These are phyloP conservation scores for Drosophila cracens DNA, from an alignment of 2,888 invertebrate genomes.

Conservation along the genomic window DNA sequence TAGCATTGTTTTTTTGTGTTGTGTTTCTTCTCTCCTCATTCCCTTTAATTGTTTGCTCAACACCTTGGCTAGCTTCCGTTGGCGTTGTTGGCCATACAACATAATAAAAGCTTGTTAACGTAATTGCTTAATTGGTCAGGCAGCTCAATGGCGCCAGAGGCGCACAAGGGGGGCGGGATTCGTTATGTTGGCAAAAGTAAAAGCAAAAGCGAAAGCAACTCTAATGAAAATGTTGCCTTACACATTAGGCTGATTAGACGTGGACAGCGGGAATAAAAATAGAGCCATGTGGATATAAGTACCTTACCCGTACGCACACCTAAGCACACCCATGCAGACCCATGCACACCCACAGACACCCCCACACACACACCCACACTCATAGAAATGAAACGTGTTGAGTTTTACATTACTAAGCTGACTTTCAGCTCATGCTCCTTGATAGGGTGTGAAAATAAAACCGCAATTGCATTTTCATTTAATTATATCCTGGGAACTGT, in stretches of 20 bases:
- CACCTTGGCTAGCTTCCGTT: slow-evolving; percentile 60
- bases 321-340: too few relatives aligned
- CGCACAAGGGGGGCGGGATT: background rate
- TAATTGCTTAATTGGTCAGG: slow-evolving; percentile 77
- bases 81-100: slow-evolving; percentile 46
- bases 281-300: slow-evolving; percentile 56
- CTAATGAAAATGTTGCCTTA: slow-evolving; percentile 66
- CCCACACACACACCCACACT: background rate
- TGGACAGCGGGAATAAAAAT: slow-evolving; percentile 52
- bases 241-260: slow-evolving; percentile 70
- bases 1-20: slow-evolving; percentile 22
- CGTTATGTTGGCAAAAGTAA: slow-evolving; percentile 11
- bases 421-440: slow-evolving; percentile 43
- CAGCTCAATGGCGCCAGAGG: slow-evolving; percentile 7
- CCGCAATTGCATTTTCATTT: slow-evolving; percentile 62
- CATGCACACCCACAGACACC: slow-evolving; percentile 18
- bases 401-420: slow-evolving; percentile 53
- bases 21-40: slow-evolving; percentile 14
- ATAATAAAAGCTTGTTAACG: slow-evolving; percentile 79
- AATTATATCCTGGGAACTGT: slow-evolving; percentile 33
- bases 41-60: slow-evolving; percentile 74
- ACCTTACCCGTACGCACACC: slow-evolving; percentile 23
- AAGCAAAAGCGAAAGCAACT: slow-evolving; percentile 36
- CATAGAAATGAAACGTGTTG: slow-evolving; percentile 33
- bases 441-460: slow-evolving; percentile 54